Evolutionary conservation across 2,888 invertebrate genomes (phyloP).

Genomic region (Heliconius ethilla): DNA sequence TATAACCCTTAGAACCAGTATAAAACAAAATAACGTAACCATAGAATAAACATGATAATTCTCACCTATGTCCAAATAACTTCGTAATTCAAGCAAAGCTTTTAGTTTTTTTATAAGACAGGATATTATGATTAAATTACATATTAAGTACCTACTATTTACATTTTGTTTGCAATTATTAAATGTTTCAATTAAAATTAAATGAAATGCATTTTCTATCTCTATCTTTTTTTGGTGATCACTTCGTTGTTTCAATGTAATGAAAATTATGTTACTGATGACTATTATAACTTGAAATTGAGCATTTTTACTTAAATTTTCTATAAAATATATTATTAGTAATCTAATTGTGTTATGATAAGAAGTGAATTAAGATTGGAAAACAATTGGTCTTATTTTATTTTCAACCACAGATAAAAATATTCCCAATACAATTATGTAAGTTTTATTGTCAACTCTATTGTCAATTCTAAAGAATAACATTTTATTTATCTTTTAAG

Average conservation of each 20-base stretch:
- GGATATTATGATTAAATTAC: constrained; percentile 20
- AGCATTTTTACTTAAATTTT: not conserved
- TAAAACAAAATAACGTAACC: not conserved
- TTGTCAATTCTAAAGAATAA: not conserved
- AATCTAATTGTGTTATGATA: constrained; percentile 28
- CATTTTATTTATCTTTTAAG: not conserved
- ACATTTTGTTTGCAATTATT: not conserved
- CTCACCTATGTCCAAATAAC: constrained; percentile 76
- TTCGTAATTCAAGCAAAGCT: constrained; percentile 30
- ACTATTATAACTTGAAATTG: not conserved
- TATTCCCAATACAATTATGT: not conserved
- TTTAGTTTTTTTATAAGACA: not conserved
- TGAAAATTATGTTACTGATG: not conserved
- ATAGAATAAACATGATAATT: constrained; percentile 66
- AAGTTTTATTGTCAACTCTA: constrained; percentile 17
- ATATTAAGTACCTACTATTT: not conserved
- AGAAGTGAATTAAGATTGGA: constrained; percentile 45
- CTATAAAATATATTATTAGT: not conserved
- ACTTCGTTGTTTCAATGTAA: not conserved
- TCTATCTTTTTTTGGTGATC: not conserved
- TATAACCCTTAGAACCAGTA: not conserved
- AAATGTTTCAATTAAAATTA: not conserved
- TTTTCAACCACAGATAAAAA: constrained; percentile 40
- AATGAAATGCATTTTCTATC: not conserved
- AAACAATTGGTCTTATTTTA: constrained; percentile 45